A percentile compares a stretch with the other conserved stretches of the same genome.
Conservation (phyloP, 2,113 vertebrate genomes). For the Rafetus swinhoei region DNA sequence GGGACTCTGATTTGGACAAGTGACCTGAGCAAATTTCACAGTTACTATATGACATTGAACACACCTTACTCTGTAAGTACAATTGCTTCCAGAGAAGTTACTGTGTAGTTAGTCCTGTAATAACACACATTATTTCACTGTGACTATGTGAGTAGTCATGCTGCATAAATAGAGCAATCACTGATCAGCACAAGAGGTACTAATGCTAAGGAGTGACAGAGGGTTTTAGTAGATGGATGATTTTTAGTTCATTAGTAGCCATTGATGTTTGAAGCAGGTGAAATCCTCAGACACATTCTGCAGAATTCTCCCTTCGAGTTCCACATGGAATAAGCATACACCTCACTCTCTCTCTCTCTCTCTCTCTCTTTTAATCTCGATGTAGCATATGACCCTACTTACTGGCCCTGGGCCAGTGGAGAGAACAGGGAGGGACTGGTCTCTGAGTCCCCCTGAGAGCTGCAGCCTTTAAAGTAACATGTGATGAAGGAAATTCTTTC, state of each 20-base stretch:
- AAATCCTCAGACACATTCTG: neutral
- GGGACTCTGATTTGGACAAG: conserved; percentile 57
- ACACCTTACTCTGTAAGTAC: conserved; percentile 63
- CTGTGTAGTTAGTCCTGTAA: conserved; percentile 23
- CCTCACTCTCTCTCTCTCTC: neutral
- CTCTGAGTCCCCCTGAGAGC: neutral
- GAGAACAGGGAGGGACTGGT: neutral
- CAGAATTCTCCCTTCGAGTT: neutral
- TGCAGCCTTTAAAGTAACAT: neutral
- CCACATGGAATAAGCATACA: neutral
- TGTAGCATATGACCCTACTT: neutral
- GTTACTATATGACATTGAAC: conserved; percentile 63
- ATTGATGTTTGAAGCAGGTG: conserved; percentile 1
- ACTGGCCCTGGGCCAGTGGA: neutral
- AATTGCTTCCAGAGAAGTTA: conserved; percentile 57
- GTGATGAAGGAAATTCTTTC: neutral
- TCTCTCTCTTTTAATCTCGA: too few relatives aligned
- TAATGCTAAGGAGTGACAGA: conserved; percentile 14
- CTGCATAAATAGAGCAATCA: conserved; percentile 50
- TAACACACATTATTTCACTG: conserved; percentile 70
- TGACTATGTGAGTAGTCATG: conserved; percentile 50
- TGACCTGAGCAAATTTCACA: conserved; percentile 58
- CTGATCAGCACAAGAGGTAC: conserved; percentile 30
- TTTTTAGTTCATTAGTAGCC: conserved; percentile 22
- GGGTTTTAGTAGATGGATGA: conserved; percentile 25